These are phyloP conservation scores for Dermatophagoides farinae DNA, from an alignment of 1,140 invertebrate genomes.

Conservation along the genomic window DNA sequence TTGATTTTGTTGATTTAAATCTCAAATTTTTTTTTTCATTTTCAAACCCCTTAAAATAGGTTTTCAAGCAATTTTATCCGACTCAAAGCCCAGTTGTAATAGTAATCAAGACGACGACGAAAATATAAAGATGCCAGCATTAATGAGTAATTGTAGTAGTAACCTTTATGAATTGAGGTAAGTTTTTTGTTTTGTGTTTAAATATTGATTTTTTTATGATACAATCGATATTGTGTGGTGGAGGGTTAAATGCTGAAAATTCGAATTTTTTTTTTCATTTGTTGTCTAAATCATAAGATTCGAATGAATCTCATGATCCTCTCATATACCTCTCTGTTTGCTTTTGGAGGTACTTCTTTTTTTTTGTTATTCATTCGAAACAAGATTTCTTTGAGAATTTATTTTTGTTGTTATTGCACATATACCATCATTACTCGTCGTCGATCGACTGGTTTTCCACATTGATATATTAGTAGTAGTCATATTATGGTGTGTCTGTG, in stretches of 20 bases:
- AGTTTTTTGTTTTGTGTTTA: background rate
- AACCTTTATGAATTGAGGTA: conserved; percentile 8
- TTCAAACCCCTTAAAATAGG: background rate
- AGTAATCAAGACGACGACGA: background rate
- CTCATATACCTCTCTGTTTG: too few species aligned
- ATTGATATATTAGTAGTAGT: too few species aligned
- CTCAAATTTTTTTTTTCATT: background rate
- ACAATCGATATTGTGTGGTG: background rate
- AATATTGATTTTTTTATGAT: background rate
- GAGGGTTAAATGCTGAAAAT: background rate
- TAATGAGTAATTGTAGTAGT: conserved; percentile 6
- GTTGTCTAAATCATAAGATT: too few species aligned
- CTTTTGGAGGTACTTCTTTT: too few species aligned
- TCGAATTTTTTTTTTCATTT: background rate
- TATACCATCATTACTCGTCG: too few species aligned
- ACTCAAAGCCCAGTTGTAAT: background rate
- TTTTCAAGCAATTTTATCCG: too few species aligned
- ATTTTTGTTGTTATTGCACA: too few species aligned
- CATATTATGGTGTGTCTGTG: too few species aligned
- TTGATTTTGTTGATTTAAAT: background rate
- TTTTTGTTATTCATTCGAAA: too few species aligned
- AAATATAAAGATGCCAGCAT: conserved; percentile 3
- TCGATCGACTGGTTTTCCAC: too few species aligned
- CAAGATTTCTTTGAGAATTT: too few species aligned
- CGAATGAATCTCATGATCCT: too few species aligned